Evolutionary conservation across 2,888 invertebrate genomes (phyloP), one percentile per base, ranked within the genome.

Genomic region (Machimus atricapillus): DNA sequence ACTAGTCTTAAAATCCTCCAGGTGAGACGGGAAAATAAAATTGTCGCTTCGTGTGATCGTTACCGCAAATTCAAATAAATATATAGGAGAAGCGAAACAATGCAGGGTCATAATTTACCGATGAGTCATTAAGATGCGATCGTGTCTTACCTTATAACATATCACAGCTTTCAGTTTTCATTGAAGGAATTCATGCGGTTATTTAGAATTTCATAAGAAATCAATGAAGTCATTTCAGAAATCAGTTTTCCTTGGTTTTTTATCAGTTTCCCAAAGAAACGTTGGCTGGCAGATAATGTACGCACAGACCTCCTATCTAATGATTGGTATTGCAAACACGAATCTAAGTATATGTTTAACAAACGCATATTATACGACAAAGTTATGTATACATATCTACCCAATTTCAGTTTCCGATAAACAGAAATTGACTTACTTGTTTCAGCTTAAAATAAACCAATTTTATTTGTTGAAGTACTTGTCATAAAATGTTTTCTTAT

Each of bases 1-100:
- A 16, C 86, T 92, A 56, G 90, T 91, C 83, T 89, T 92, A 85
- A 90, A 92, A 19, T 87, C 89, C 78, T 90, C 90, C 77, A 92
- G 92, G 92, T 92, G 89, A 90, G 90, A 31, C 14, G 27, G 12
- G 23, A 4, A 66, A 66, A 66, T 66, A 2, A 66, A 27, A n/a
- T 19, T 19, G 19, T 19, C 19, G 4, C 16, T 2, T 27, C 12
- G 23, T 66, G 8, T 27, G 8, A 4, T 66, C 66, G 2, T 66
- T 66, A 27, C 66, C 66, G 27, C 66, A 66, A 66, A 52, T 52
- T n/a, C 52, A 16, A 52, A 66, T 66, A 66, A 66, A 66, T 27
- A 66, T 27, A 19, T 27, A 12, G 27, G 12, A 12, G 12, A 66
- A 66, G 66, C 23, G 8, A 66, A 27, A 66, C 66, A 66, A 66